Evolutionary conservation across 2,113 vertebrate species (phyloP).

Genomic region (Ranitomeya variabilis): DNA sequence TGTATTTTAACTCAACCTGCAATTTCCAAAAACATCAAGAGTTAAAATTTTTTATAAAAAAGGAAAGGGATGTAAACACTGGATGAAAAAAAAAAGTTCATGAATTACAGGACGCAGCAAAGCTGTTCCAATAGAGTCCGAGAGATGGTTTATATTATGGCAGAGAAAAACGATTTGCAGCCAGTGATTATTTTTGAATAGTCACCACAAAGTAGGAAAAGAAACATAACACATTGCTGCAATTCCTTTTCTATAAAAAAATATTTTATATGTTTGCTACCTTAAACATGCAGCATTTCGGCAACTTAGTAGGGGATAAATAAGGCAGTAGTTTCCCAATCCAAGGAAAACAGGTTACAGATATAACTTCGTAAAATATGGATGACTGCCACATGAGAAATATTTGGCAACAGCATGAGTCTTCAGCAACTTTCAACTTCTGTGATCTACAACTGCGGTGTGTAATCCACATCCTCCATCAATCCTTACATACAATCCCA

Average conservation of each 20-base stretch:
- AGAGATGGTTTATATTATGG: neutral
- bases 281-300: too few relatives aligned
- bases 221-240: neutral
- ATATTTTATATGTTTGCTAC: too few relatives aligned
- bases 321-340: too few relatives aligned
- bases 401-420: too few relatives aligned
- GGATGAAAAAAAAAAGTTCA: neutral
- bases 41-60: neutral
- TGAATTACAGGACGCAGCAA: constrained; percentile 8
- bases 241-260: neutral
- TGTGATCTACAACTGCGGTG: too few relatives aligned
- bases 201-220: neutral
- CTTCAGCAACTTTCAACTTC: too few relatives aligned
- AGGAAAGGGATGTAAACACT: neutral
- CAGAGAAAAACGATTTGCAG: constrained; percentile 19
- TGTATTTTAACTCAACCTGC: constrained; percentile 93
- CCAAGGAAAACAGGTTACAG: too few relatives aligned
- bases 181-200: constrained; percentile 16
- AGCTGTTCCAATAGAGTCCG: neutral
- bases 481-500: too few relatives aligned
- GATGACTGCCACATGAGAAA: too few relatives aligned
- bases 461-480: too few relatives aligned
- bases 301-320: too few relatives aligned
- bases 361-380: too few relatives aligned
- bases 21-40: constrained; percentile 51